Conservation (phyloP, 92 coral and sea anemone species). For the Phenganax marumi region DNA sequence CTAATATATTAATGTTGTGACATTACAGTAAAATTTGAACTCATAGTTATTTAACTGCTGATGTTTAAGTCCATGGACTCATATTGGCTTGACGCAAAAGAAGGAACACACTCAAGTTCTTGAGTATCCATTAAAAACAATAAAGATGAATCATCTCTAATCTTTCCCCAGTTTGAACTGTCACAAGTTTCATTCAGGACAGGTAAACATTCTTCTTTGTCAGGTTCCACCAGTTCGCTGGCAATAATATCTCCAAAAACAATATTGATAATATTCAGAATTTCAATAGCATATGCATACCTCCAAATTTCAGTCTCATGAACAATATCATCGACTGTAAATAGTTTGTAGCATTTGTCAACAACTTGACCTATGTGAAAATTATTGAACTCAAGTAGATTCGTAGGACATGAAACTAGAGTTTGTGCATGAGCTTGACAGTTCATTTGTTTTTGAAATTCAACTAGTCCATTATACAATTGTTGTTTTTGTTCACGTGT, state of each 20-base stretch:
- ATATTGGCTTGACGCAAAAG: conserved; percentile 13
- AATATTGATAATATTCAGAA: conserved; percentile 11
- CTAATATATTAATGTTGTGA: no score
- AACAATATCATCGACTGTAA: conserved; percentile 51
- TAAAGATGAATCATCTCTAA: background rate
- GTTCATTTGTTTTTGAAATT: conserved; percentile 3
- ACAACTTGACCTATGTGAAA: conserved; percentile 68
- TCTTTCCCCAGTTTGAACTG: background rate
- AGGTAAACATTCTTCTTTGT: background rate
- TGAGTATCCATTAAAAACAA: conserved; percentile 2
- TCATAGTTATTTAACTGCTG: background rate
- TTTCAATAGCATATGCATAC: conserved; percentile 50
- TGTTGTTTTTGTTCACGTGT: conserved; percentile 21
- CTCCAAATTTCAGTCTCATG: conserved; percentile 64
- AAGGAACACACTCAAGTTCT: conserved; percentile 26
- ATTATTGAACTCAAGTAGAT: conserved; percentile 56
- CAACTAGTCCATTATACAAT: conserved; percentile 23
- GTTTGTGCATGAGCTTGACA: conserved; percentile 23
- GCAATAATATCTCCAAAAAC: conserved; percentile 35
- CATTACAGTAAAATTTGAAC: no score
- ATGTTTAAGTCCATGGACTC: conserved; percentile 24
- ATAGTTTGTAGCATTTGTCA: conserved; percentile 42
- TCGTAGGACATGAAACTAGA: conserved; percentile 68
- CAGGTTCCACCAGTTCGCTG: conserved; percentile 1
- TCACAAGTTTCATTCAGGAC: background rate